These are phyloP conservation scores for Spondyliosoma cantharus DNA, from an alignment of 2,797 vertebrate species.

Conservation along the genomic window DNA sequence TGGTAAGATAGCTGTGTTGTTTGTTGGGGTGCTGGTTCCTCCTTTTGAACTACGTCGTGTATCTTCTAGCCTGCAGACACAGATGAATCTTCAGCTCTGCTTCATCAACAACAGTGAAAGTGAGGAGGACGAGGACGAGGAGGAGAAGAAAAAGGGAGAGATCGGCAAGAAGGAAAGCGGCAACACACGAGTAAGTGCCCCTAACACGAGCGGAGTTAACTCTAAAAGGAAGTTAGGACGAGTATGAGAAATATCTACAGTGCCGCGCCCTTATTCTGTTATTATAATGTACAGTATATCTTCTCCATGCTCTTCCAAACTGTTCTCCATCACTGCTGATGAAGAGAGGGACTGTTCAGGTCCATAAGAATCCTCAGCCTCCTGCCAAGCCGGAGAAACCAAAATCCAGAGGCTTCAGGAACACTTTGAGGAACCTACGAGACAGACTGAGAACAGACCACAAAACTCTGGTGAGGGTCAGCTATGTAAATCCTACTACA, in stretches of 20 bases:
- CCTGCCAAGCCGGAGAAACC: constrained; percentile 60
- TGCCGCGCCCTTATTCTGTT: not conserved
- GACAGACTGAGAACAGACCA: constrained; percentile 80
- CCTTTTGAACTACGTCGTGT: not conserved
- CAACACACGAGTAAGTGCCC: constrained; percentile 41
- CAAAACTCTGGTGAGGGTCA: constrained; percentile 64
- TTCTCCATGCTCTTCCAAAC: not conserved
- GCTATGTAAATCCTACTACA: rapidly evolving
- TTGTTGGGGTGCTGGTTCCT: no score
- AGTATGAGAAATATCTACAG: not conserved
- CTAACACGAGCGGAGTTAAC: no score
- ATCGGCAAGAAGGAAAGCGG: constrained; percentile 48
- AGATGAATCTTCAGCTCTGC: constrained; percentile 88
- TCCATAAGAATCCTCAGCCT: constrained; percentile 53
- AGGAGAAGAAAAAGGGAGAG: constrained; percentile 29
- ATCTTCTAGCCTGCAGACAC: constrained; percentile 81
- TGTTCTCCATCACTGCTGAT: not conserved
- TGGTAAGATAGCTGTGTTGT: no score
- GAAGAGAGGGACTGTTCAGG: constrained; percentile 51
- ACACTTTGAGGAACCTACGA: constrained; percentile 80
- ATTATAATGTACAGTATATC: not conserved
- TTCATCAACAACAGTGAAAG: constrained; percentile 89
- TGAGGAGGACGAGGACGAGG: constrained; percentile 81
- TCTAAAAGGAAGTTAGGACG: not conserved
- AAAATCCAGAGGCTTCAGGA: constrained; percentile 79